Percentiles rank a stretch among this genome's conserved stretches.
Conservation (phyloP, 92 coral and sea anemone genomes). For the Meandrina meandrites region DNA sequence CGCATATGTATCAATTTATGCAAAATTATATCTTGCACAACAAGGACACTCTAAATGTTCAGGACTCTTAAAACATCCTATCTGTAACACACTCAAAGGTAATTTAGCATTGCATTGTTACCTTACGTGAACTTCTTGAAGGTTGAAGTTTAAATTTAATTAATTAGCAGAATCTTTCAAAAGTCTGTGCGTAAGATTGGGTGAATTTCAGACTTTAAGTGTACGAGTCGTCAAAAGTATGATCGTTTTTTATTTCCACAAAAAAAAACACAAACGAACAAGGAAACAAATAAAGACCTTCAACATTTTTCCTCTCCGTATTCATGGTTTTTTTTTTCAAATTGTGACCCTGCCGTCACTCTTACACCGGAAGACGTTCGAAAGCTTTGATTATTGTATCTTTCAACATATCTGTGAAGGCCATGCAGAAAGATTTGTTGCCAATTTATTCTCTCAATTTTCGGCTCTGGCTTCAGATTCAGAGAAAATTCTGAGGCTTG, state of each 20-base stretch:
- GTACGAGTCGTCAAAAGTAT: not conserved
- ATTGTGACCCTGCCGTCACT: not conserved
- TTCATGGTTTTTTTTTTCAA: too few relatives aligned
- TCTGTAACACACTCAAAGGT: not conserved
- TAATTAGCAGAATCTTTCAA: not conserved
- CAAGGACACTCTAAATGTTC: not conserved
- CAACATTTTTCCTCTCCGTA: not conserved
- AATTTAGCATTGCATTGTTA: not conserved
- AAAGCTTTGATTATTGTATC: too few relatives aligned
- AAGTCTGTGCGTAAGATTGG: not conserved
- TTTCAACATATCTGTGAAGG: too few relatives aligned
- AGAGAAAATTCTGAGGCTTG: not conserved
- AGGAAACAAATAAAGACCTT: too few relatives aligned
- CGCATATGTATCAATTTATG: not conserved
- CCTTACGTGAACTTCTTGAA: conserved; percentile 2
- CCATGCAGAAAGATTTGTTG: not conserved
- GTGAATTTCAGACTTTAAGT: not conserved
- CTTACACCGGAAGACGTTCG: not conserved
- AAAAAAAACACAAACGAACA: not conserved
- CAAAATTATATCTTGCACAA: not conserved
- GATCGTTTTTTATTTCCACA: not conserved
- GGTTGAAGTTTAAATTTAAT: not conserved
- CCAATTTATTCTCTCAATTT: not conserved
- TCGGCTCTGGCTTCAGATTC: not conserved
- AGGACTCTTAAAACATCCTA: not conserved